A percentile compares a stretch with the other conserved stretches of the same genome.
Evolutionary conservation across 2,113 vertebrate genomes (phyloP).

Genomic region (Saimiri boliviensis): DNA sequence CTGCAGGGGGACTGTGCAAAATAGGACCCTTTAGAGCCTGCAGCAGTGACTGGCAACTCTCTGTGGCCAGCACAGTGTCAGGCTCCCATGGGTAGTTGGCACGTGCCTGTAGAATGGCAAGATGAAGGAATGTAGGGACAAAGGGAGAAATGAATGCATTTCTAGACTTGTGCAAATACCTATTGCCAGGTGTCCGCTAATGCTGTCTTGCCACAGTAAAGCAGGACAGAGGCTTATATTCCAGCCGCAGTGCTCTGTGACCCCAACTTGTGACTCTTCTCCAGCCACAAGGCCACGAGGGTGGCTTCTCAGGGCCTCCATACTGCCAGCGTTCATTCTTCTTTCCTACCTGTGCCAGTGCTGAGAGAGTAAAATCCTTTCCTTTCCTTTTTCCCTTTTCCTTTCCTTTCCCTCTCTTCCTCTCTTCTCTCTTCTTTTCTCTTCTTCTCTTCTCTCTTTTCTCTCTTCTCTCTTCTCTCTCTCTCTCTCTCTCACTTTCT

Average conservation of each 20-base stretch:
- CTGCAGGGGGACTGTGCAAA: background rate
- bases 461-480: too few relatives aligned
- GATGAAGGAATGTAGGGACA: background rate
- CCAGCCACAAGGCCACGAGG: background rate
- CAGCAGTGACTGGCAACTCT: background rate
- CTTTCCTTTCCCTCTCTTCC: too few relatives aligned
- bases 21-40: too few relatives aligned
- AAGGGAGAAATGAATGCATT: background rate
- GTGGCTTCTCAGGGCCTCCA: too few relatives aligned
- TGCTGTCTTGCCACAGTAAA: too few relatives aligned
- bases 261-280: background rate
- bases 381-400: too few relatives aligned
- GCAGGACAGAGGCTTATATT: background rate
- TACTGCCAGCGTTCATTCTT: rapidly evolving
- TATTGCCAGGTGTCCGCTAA: background rate
- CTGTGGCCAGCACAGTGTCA: background rate
- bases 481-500: too few relatives aligned
- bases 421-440: too few relatives aligned
- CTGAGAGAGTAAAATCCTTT: rapidly evolving
- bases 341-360: background rate
- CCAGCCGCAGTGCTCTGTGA: background rate
- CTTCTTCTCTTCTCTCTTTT: too few relatives aligned
- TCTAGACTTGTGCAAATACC: background rate
- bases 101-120: background rate
- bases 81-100: background rate